phyloP scores from a whole-genome alignment of 2,113 vertebrate genomes.

The Dipodomys spectabilis region DNA sequence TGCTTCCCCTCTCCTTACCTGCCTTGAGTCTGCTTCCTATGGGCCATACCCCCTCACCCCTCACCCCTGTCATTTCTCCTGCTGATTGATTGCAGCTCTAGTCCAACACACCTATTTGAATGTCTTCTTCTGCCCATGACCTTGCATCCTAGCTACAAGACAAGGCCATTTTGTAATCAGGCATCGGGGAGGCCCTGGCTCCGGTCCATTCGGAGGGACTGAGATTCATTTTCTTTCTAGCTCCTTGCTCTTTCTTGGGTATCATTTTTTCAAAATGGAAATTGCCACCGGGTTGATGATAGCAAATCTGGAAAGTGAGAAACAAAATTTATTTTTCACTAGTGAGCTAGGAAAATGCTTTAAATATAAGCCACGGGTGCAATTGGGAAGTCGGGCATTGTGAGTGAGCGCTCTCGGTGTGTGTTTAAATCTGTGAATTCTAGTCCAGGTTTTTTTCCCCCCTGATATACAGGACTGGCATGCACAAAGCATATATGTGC shows the following conservation, averaged over 20 bases:
- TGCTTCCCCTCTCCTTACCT: background rate
- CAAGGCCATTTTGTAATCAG: background rate
- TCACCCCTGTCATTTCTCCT: background rate
- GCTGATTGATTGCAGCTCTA: background rate
- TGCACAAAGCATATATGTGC: background rate
- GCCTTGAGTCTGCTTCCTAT: background rate
- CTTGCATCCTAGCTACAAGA: background rate
- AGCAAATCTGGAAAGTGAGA: constrained; percentile 67
- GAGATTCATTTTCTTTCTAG: constrained; percentile 64
- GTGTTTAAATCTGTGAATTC: background rate
- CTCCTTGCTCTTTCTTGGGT: constrained; percentile 62
- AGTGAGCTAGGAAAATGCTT: constrained; percentile 55
- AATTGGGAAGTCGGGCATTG: background rate
- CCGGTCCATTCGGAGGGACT: background rate
- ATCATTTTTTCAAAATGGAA: constrained; percentile 60
- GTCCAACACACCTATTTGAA: accelerated
- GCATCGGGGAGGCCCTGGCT: background rate
- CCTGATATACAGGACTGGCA: background rate
- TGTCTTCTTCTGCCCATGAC: background rate
- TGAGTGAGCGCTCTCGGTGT: background rate
- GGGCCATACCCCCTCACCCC: background rate
- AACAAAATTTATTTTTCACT: constrained; percentile 65
- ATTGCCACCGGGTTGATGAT: constrained; percentile 66
- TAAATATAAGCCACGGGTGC: constrained; percentile 54
- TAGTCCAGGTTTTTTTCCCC: background rate